Conservation (phyloP, 2,888 invertebrate genomes). For the Andrena bicolor region DNA sequence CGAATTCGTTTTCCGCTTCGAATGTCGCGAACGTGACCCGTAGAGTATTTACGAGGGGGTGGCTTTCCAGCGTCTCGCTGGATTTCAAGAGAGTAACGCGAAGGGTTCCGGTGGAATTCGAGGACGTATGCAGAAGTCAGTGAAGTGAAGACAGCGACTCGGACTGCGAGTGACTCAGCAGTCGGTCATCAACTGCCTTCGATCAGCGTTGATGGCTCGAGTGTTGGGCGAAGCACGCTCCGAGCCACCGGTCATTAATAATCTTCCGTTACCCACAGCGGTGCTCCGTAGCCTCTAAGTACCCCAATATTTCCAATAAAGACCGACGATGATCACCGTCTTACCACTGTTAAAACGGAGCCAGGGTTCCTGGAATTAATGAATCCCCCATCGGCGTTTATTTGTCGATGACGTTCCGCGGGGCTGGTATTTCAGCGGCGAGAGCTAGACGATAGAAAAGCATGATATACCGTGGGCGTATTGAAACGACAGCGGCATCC, state of each 20-base stretch:
- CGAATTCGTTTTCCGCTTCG: constrained; percentile 19
- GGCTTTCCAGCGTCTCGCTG: not conserved
- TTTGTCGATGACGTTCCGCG: constrained; percentile 13
- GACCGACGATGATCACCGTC: not conserved
- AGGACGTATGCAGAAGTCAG: too few species aligned
- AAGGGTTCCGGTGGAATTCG: not conserved
- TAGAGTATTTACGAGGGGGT: not conserved
- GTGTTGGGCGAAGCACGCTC: not conserved
- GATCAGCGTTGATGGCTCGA: constrained; percentile 3
- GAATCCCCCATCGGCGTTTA: constrained; percentile 24
- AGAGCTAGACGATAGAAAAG: constrained; percentile 1
- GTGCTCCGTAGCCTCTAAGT: not conserved
- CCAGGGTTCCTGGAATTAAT: constrained; percentile 3
- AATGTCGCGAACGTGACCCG: not conserved
- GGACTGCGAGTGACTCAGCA: constrained; percentile 26
- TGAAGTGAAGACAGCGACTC: too few species aligned
- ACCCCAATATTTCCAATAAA: constrained; percentile 6
- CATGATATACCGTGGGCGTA: constrained; percentile 10
- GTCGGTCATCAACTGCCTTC: constrained; percentile 17
- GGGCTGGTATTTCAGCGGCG: not conserved
- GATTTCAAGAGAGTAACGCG: not conserved
- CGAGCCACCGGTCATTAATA: constrained; percentile 14
- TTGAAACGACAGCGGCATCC: constrained; percentile 19
- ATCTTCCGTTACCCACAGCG: constrained; percentile 5
- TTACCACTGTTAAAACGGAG: not conserved